A percentile compares a stretch with the other conserved stretches of the same genome.
Conservation (phyloP, 2,113 vertebrate genomes). For the Gobiocypris rarus region DNA sequence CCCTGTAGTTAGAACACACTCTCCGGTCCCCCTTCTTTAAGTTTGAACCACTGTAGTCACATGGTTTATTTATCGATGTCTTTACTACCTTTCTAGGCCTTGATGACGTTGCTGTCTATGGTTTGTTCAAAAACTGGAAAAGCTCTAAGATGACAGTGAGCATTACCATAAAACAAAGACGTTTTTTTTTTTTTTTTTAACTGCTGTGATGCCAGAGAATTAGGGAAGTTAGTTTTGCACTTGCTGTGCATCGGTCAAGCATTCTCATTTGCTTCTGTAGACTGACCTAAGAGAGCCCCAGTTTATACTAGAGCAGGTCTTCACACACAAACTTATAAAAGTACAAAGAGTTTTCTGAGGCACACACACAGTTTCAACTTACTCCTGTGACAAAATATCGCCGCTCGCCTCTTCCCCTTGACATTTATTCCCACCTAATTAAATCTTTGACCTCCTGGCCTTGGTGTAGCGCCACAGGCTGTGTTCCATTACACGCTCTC, state of each 20-base stretch:
- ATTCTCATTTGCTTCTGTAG: too few relatives aligned
- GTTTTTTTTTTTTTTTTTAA: too few relatives aligned
- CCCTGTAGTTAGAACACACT: too few relatives aligned
- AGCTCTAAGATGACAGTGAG: too few relatives aligned
- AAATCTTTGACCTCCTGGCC: conserved; percentile 70
- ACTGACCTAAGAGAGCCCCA: background rate
- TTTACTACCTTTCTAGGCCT: too few relatives aligned
- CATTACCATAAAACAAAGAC: background rate
- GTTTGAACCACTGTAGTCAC: too few relatives aligned
- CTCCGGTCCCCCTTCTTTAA: too few relatives aligned
- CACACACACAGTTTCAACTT: conserved; percentile 3
- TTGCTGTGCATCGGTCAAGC: too few relatives aligned
- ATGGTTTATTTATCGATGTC: too few relatives aligned
- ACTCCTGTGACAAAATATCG: conserved; percentile 24
- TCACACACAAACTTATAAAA: background rate
- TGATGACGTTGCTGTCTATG: too few relatives aligned
- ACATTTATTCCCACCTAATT: conserved; percentile 71
- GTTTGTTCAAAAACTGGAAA: too few relatives aligned
- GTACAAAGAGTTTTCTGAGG: background rate
- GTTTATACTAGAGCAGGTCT: background rate
- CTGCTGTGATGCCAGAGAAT: background rate
- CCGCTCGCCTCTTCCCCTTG: conserved; percentile 63
- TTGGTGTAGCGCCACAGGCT: conserved; percentile 47
- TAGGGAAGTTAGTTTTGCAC: background rate
- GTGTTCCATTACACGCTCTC: background rate